Percentiles rank a stretch among this genome's conserved stretches.
Evolutionary conservation across 53 echinoderm and acorn worm genomes (phyloP).

Genomic region (Luidia sarsii): DNA sequence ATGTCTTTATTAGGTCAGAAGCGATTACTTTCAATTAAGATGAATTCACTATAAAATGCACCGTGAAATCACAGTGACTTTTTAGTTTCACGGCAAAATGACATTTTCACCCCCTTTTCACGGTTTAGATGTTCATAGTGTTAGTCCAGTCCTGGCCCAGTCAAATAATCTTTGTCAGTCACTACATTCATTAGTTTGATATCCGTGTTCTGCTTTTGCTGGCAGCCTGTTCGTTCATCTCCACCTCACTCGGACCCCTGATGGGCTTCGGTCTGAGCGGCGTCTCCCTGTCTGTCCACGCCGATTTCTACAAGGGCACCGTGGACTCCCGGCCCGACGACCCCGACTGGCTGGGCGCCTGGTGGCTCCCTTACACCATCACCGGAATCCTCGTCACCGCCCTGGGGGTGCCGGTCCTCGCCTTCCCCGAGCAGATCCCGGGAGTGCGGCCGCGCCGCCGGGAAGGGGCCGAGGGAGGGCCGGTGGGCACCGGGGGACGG

Average conservation of each 20-base stretch:
- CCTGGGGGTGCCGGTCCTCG: conserved; percentile 63
- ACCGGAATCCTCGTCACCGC: conserved; percentile 51
- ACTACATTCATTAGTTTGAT: background rate
- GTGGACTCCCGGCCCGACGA: conserved; percentile 45
- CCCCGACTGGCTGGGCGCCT: conserved; percentile 80
- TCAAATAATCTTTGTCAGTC: background rate
- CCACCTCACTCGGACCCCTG: conserved; percentile 40
- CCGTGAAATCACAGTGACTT: too few relatives aligned
- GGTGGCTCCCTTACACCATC: conserved; percentile 87
- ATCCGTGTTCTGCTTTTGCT: background rate
- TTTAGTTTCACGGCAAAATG: too few relatives aligned
- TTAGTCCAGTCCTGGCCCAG: too few relatives aligned
- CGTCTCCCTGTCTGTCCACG: conserved; percentile 23
- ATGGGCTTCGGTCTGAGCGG: conserved; percentile 36
- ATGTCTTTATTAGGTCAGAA: too few relatives aligned
- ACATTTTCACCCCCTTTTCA: too few relatives aligned
- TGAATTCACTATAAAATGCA: too few relatives aligned
- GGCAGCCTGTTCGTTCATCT: conserved; percentile 43
- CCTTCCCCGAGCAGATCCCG: conserved; percentile 67
- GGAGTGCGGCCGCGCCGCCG: background rate
- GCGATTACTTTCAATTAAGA: too few relatives aligned
- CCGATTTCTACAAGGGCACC: conserved; percentile 39
- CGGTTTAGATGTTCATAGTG: too few relatives aligned
- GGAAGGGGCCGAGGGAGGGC: background rate
- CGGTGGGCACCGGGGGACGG: background rate